Evolutionary conservation across 2,888 invertebrate genomes (phyloP).

Genomic region (Sphecodes monilicornis): DNA sequence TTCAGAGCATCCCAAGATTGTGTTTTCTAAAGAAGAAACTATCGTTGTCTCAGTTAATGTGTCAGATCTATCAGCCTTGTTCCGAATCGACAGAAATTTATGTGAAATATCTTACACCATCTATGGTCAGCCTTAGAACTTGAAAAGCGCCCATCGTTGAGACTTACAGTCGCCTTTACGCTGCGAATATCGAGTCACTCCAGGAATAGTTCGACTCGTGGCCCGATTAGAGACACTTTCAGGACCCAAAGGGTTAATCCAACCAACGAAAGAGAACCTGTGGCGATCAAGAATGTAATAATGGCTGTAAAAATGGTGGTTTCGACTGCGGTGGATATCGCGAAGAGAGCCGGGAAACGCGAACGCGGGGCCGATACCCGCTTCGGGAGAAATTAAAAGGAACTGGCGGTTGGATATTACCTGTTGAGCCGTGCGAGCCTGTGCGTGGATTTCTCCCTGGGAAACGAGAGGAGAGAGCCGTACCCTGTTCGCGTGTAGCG

Average conservation of each 20-base stretch:
- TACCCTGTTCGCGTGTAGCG: background rate
- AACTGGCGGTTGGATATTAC: constrained; percentile 50
- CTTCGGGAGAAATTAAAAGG: constrained; percentile 18
- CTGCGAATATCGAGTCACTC: background rate
- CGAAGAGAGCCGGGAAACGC: background rate
- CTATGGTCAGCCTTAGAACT: background rate
- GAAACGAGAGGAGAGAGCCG: background rate
- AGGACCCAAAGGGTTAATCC: background rate
- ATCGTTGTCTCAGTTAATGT: background rate
- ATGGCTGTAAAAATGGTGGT: background rate
- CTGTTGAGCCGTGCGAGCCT: constrained; percentile 58
- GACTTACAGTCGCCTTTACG: background rate
- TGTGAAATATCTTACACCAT: background rate
- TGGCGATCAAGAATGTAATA: constrained; percentile 28
- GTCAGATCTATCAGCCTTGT: background rate
- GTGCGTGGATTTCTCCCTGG: constrained; percentile 4
- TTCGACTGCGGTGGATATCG: background rate
- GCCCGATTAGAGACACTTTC: background rate
- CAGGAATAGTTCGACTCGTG: background rate
- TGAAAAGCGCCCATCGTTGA: background rate
- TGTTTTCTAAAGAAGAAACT: background rate
- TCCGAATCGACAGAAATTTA: background rate
- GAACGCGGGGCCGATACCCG: background rate
- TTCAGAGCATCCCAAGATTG: background rate
- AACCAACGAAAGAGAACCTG: background rate